Base-by-base conservation (phyloP, 2,888 invertebrate genomes). In the Euphydryas editha region DNA sequence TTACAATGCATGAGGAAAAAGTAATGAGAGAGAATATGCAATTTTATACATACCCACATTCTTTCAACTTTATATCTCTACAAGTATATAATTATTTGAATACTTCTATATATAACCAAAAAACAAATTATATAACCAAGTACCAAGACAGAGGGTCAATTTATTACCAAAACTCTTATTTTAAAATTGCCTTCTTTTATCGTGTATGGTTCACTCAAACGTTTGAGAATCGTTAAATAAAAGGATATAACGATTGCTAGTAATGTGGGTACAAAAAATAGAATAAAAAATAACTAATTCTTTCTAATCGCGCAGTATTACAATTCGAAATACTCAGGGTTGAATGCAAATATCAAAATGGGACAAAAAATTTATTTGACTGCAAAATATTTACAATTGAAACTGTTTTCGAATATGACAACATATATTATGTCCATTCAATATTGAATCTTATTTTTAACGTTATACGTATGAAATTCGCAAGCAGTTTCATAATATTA, bases 1-100 rank as follows among this genome's bases (percentile, higher is more conserved):
- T 88, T 86, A 82, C 81, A 82, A 75, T 88, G 90, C 90, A 90
- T 90, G 90, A 69, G 68, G 76, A 61, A 59, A 21, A 59, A 13
- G 59, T 42, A 39, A 42, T 3, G n/a, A n/a, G n/a, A n/a, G n/a
- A n/a, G n/a, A n/a, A n/a, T 54, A 18, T 30, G 57, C 65, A 60
- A 30, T 65, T 62, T 63, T 20, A 60, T 30, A 24, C 24, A 56
- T 18, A 20, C 36, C 18, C 54, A 54, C 49, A 60, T 21, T 63
- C 49, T 51, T 21, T 51, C 49, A 51, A 24, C 7, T 15, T 51
- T 51, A 51, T 51, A 24, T 51, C 21, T n/a, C n/a, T 44, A n/a
- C n/a, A n/a, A 44, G 15, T 44, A 3, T n/a, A 44, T 15, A 44
- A 15, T 30, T 30, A 8, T n/a, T n/a, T n/a, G n/a, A n/a, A n/a